phyloP scores from a whole-genome alignment of 1,140 invertebrate genomes.

The Episyrphus balteatus region DNA sequence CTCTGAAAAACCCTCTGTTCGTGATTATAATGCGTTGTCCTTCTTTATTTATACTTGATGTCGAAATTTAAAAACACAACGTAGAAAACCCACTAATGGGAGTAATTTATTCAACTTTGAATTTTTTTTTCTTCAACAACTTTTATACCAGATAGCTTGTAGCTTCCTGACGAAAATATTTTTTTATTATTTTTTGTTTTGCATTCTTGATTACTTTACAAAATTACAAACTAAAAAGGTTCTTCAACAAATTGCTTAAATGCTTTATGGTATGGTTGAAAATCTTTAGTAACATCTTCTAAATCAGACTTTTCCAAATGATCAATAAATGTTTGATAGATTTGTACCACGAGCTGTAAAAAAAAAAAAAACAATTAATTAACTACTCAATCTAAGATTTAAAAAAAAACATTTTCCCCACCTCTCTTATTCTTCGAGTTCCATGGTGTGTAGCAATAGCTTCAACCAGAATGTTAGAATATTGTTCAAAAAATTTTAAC shows the following conservation, averaged over 20 bases:
- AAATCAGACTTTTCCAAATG: constrained; percentile 2
- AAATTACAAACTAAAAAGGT: not conserved
- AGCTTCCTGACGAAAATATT: not conserved
- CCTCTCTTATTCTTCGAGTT: constrained; percentile 1
- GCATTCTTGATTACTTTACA: not conserved
- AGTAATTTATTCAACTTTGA: too few relatives aligned
- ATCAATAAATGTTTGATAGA: constrained; percentile 3
- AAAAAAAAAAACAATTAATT: not conserved
- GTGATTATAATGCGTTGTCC: too few relatives aligned
- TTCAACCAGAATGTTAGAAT: constrained; percentile 5
- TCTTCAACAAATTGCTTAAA: not conserved
- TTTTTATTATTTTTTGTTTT: not conserved
- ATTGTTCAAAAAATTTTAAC: constrained; percentile 7
- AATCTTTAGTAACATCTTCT: not conserved
- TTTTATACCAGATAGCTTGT: too few relatives aligned
- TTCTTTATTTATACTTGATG: too few relatives aligned
- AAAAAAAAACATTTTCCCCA: not conserved
- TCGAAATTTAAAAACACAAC: too few relatives aligned
- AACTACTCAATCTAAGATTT: not conserved
- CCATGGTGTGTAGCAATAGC: constrained; percentile 1
- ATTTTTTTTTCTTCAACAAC: too few relatives aligned
- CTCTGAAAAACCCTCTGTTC: too few relatives aligned
- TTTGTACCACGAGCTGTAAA: not conserved
- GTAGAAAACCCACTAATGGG: too few relatives aligned
- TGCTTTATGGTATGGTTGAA: not conserved